Conservation (phyloP, 1,140 invertebrate genomes). For the Penaeus indicus region DNA sequence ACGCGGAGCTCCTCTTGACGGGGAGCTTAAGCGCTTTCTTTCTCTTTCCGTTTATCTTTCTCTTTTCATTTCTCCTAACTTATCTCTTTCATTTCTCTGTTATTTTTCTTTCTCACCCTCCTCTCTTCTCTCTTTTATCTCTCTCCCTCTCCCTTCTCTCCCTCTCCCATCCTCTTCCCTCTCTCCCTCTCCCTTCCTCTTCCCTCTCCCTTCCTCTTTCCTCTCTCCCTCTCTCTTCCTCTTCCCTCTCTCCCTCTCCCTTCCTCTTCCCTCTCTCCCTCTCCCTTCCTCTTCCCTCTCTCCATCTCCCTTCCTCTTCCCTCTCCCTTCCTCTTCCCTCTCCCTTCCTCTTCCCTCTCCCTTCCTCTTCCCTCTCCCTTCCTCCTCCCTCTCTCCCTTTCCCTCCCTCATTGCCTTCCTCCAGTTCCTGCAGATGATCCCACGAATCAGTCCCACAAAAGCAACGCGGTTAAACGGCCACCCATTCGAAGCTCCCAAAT, state of each 20-base stretch:
- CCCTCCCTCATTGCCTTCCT: not conserved
- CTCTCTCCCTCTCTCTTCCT: not conserved
- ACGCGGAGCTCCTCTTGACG: too few species aligned
- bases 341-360: not conserved
- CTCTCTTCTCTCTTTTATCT: not conserved
- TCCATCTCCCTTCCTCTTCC: not conserved
- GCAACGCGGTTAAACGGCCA: too few species aligned
- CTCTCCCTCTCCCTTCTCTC: not conserved
- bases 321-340: not conserved
- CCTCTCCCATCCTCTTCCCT: not conserved
- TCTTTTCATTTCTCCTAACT: too few species aligned
- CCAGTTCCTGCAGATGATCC: too few species aligned
- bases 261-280: not conserved
- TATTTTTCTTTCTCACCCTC: not conserved
- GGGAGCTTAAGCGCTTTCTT: not conserved
- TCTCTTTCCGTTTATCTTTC: not conserved
- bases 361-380: not conserved
- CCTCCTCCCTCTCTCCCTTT: not conserved
- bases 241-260: not conserved
- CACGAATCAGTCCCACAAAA: too few species aligned
- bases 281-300: not conserved
- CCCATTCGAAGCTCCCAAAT: too few species aligned
- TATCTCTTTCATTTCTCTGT: not conserved
- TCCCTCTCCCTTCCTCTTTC: not conserved
- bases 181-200: not conserved